Evolutionary conservation across 2,113 vertebrate genomes (phyloP), one percentile per base, ranked within the genome.

Genomic region (Siniperca chuatsi): DNA sequence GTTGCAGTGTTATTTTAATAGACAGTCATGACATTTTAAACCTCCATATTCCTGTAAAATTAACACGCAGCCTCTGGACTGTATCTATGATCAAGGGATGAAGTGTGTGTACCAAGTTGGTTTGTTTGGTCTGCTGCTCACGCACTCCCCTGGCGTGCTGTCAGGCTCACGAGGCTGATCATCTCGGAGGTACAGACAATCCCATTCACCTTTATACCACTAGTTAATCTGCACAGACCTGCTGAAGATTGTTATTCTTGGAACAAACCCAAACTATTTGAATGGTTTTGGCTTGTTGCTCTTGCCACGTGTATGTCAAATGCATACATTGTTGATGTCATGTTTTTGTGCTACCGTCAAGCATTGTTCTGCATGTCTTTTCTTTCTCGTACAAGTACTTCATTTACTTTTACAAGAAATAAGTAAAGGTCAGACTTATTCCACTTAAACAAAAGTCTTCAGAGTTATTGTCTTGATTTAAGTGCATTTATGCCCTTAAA

Each of bases 191-290:
- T 25, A 35, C 18, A 5, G 46, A 70, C 21, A 8, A 64, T 75
- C 52, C 61, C 54, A 67, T 82, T 83, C 77, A 23, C 73, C 42
- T 80, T 74, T 68, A 79, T 76, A 70, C 42, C 13, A 71, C 57
- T 6, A 55, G 64, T 71, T 79, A 35, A 84, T 77, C 77, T 85
- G 83, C 73, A 65, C 81, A 5, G 72, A 83, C 84, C 58, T 87
- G 83, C 75, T 61, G 54, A 40, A 80, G 73, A 48, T 48, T 82
- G 79, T 84, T 90, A 81, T 79, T 64, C 65, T 66, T 88, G 81
- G 77, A 84, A 46, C 50, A 8, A 69, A 52, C n/a, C 42, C 75
- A 79, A 85, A 85, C 58, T 54, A 68, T 90, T 65, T 81, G 70
- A 79, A 58, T 87, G 60, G 40, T 60, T 84, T 75, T 82, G 82